Evolutionary conservation across 2,113 vertebrate species (phyloP).

Genomic region (Poecile atricapillus): DNA sequence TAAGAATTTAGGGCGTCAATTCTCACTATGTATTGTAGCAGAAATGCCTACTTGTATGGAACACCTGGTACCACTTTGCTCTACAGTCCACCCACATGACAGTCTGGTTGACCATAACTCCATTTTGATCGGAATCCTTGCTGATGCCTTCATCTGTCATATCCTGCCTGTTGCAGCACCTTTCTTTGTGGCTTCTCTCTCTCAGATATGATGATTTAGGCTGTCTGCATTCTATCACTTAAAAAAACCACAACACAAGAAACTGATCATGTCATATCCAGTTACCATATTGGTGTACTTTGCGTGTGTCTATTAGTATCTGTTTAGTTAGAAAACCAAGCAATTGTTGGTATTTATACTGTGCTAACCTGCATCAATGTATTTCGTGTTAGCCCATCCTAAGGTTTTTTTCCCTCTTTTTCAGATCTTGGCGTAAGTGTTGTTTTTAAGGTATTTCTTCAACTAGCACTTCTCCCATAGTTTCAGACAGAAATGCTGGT

Average conservation of each 20-base stretch:
- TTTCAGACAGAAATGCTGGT: neutral
- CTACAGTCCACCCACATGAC: neutral
- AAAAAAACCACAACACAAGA: neutral
- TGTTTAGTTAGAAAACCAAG: neutral
- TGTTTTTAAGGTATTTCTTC: neutral
- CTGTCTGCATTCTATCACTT: neutral
- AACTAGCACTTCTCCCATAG: neutral
- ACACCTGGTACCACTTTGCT: neutral
- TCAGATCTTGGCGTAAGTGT: neutral
- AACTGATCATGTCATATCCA: fast-evolving
- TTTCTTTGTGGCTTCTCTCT: neutral
- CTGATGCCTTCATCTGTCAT: neutral
- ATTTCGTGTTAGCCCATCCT: neutral
- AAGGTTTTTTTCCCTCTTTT: neutral
- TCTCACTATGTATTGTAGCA: neutral
- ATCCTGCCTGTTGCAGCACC: neutral
- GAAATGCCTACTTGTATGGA: neutral
- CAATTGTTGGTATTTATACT: neutral
- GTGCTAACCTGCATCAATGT: neutral
- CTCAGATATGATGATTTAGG: neutral
- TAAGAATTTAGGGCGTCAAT: neutral
- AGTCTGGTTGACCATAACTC: neutral
- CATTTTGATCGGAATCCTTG: neutral
- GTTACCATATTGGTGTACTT: neutral
- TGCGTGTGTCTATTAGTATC: neutral